Evolutionary conservation across 2,888 invertebrate genomes (phyloP), one percentile per base, ranked within the genome.

Genomic region (Pseudanteris insignis): DNA sequence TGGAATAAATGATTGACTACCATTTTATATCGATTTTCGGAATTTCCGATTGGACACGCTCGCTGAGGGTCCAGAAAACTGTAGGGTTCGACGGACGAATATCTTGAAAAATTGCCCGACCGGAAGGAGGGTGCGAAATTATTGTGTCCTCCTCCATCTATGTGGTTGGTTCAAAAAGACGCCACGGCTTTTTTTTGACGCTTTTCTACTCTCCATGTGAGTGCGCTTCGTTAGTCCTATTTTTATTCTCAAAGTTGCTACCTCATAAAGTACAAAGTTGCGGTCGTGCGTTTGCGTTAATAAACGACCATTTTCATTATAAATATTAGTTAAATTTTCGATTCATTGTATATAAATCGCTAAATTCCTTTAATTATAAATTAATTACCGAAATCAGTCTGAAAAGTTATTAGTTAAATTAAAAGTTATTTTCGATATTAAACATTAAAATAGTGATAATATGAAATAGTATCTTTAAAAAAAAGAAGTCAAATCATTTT

Each of bases 51-150:
- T 67, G 67, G 67, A 38, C 62, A 60, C 55, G 51, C 41, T 55
- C 46, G 46, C 18, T 50, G 59, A 63, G 59, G 59, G 51, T 51
- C 26, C 32, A 48, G 46, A 53, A 48, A 53, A 26, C 40, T 44
- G 21, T 28, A 53, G 51, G 51, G 46, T 41, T 50, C 25, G 57
- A 46, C 11, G 33, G 29, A 28, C 36, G 34, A 63, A 13, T 63
- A 61, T 71, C 70, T 72, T 66, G 69, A 71, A 73, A 73, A 70
- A 68, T 70, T 65, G 66, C 33, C 67, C 66, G 63, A 60, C 63
- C 66, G 72, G 68, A 73, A 70, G 67, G 48, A 69, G 72, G 68
- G 69, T 70, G 69, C 65, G 62, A 65, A 60, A 65, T 59, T 53
- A 50, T 65, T 53, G 41, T 44, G 28, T 43, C 62, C 57, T 48